A percentile compares a stretch with the other conserved stretches of the same genome.
Evolutionary conservation across 2,797 vertebrate genomes (phyloP).

Genomic region (Pangasius sanitwongsei): DNA sequence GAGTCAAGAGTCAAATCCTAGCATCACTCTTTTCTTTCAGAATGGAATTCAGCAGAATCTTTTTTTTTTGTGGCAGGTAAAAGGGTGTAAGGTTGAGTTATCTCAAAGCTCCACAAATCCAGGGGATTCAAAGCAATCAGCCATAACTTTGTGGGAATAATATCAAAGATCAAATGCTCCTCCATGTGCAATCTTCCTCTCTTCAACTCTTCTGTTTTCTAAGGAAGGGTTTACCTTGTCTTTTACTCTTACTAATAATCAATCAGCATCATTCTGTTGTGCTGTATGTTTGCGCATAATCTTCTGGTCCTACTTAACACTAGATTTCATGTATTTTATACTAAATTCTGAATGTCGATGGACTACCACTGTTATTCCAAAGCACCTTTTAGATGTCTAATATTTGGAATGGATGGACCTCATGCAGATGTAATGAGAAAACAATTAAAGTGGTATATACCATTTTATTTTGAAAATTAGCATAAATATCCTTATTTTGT

Average conservation of each 20-base stretch:
- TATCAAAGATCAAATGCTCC: conserved; percentile 48
- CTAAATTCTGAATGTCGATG: not conserved
- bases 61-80: conserved; percentile 36
- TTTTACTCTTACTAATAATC: conserved; percentile 20
- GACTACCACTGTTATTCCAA: not conserved
- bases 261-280: conserved; percentile 24
- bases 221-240: conserved; percentile 47
- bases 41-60: conserved; percentile 33
- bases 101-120: conserved; percentile 53
- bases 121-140: conserved; percentile 56
- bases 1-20: conserved; percentile 21
- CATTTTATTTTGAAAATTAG: not conserved
- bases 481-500: not conserved
- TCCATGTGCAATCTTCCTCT: conserved; percentile 38
- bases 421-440: not conserved
- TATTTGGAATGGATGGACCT: not conserved
- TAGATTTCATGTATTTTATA: not conserved
- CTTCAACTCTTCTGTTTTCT: conserved; percentile 25
- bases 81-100: conserved; percentile 29
- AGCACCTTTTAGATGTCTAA: not conserved
- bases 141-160: conserved; percentile 37
- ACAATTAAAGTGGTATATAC: not conserved
- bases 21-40: conserved; percentile 27
- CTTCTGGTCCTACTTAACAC: not conserved
- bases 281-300: not conserved